Base-by-base conservation (phyloP, 2,888 invertebrate species). In the Ormyrus labotus region DNA sequence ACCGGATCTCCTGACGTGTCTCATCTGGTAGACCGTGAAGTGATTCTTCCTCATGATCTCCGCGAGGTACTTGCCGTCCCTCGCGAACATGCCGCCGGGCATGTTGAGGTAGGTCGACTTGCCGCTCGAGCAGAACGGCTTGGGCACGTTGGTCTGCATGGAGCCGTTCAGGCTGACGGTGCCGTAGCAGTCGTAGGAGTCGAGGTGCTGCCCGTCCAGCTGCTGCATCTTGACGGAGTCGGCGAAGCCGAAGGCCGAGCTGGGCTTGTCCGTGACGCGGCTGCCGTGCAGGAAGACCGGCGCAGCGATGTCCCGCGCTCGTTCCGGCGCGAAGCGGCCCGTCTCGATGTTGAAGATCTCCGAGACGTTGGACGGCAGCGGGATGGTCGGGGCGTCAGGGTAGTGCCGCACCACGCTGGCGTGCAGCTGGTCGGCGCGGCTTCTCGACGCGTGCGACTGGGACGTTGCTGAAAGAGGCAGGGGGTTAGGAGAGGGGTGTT, bases 71-170 rank as follows among this genome's bases (percentile, higher is more conserved):
- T 95, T 95, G 71, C 92, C 92, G 73, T 93, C 93, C 88, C 94
- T 94, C 5, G 93, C 93, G 93, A 94, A 94, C 82, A 94, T 94
- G 0, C 95, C 95, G 1, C 95, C 95, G 0, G 95, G 95, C 95
- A 95, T 95, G 84, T 94, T 94, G n/a, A 95, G 91, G 86, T 95
- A 94, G n/a, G 93, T 93, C 0, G 91, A 88, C 82, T 90, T 90
- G 8, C 89, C 90, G 7, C 83, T 85, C 1, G 91, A 87, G 34
- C 92, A 92, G 83, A 93, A 94, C 0, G 95, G 95, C 80, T 93
- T 93, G 0, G 95, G 95, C 0, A 95, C 95, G 90, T 94, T 95
- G 80, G 93, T 95, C 88, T 95, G 95, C 95, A 95, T 95, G 0
- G 93, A 93, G 2, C 94, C 93, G 82, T 93, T 94, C 8, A 95